Percentiles rank a stretch among this genome's conserved stretches.
These are phyloP conservation scores for Riparia riparia DNA, from an alignment of 2,113 vertebrate genomes.

Conservation along the genomic window DNA sequence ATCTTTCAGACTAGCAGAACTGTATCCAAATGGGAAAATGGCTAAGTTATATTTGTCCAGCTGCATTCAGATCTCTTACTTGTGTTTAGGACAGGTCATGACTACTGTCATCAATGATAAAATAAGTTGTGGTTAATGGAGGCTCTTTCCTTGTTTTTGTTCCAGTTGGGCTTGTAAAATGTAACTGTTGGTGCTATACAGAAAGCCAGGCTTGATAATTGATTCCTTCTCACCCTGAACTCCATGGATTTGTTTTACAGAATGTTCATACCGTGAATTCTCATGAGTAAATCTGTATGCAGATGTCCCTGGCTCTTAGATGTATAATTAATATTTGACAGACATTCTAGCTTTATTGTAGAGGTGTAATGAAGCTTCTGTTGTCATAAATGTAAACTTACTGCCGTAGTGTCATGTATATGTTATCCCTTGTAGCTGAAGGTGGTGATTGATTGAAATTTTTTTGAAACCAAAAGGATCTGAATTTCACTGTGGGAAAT, in stretches of 20 bases:
- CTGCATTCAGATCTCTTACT: not conserved
- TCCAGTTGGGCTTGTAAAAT: not conserved
- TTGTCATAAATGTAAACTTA: not conserved
- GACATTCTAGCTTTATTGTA: not conserved
- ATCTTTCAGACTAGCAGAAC: not conserved
- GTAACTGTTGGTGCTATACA: not conserved
- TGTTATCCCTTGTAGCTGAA: not conserved
- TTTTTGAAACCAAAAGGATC: not conserved
- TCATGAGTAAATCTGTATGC: not conserved
- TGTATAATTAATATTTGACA: not conserved
- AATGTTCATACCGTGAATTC: not conserved
- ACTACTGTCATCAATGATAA: not conserved
- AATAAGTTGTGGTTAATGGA: not conserved
- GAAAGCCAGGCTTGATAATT: not conserved
- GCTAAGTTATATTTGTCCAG: not conserved
- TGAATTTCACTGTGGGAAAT: not conserved
- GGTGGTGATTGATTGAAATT: not conserved
- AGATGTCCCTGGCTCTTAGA: not conserved
- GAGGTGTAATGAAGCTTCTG: not conserved
- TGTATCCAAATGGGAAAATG: not conserved
- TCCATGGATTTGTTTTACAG: not conserved
- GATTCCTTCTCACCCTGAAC: not conserved
- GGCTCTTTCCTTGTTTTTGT: not conserved
- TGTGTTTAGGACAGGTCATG: not conserved
- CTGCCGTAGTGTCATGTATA: not conserved